These are phyloP conservation scores for Tigriopus californicus DNA, from an alignment of 2,888 invertebrate genomes.

Conservation along the genomic window DNA sequence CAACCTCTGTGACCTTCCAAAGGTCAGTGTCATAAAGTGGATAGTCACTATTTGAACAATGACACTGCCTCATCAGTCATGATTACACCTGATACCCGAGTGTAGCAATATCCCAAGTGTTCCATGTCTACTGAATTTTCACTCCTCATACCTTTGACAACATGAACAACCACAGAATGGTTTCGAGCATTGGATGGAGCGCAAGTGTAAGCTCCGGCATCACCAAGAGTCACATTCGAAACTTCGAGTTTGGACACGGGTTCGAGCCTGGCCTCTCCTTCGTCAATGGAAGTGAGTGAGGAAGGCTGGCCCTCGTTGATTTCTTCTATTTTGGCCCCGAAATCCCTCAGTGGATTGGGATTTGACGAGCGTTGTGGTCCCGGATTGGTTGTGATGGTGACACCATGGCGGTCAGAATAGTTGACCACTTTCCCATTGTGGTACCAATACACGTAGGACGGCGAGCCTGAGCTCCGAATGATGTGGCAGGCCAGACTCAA, in stretches of 20 bases:
- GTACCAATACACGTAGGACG: slow-evolving; percentile 41
- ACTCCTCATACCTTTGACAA: slow-evolving; percentile 17
- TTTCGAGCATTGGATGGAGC: slow-evolving; percentile 19
- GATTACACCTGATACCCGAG: too few species aligned
- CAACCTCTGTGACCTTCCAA: too few species aligned
- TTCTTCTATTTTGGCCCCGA: background rate
- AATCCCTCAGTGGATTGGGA: background rate
- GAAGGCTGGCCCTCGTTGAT: background rate
- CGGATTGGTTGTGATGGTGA: slow-evolving; percentile 3
- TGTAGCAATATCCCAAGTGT: too few species aligned
- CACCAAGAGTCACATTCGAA: slow-evolving; percentile 40
- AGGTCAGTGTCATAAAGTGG: too few species aligned
- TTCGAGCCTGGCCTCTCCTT: background rate
- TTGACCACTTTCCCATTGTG: slow-evolving; percentile 19
- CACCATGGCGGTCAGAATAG: background rate
- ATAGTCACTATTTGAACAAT: too few species aligned
- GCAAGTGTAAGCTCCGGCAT: slow-evolving; percentile 43
- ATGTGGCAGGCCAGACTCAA: background rate
- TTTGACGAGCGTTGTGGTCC: background rate
- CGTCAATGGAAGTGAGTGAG: background rate
- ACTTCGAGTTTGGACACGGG: slow-evolving; percentile 28
- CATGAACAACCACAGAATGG: slow-evolving; percentile 18
- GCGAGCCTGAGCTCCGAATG: slow-evolving; percentile 16
- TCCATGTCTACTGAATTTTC: background rate
- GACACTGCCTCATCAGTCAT: too few species aligned